Conservation (phyloP, 2,888 invertebrate genomes). For the Parnassius glacialis region DNA sequence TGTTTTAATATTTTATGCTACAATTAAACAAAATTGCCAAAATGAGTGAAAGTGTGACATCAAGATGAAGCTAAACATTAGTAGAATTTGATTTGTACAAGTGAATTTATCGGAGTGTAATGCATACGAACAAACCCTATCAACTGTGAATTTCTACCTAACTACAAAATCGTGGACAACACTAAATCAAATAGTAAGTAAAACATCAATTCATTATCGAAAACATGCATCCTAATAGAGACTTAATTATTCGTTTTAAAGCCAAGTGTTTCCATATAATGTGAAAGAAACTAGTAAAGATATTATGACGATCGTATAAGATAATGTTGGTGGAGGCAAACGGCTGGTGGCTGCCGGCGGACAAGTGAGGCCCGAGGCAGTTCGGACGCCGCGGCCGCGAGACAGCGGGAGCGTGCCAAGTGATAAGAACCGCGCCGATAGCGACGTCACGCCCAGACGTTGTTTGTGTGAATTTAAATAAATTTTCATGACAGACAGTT, state of each 20-base stretch:
- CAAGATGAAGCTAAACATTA: conserved; percentile 49
- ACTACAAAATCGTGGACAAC: conserved; percentile 73
- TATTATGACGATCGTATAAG: conserved; percentile 34
- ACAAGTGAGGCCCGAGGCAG: conserved; percentile 63
- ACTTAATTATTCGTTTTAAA: conserved; percentile 6
- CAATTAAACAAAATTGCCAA: conserved; percentile 52
- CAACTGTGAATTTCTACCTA: conserved; percentile 59
- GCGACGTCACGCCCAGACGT: conserved; percentile 81
- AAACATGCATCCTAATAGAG: conserved; percentile 9
- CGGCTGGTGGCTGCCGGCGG: conserved; percentile 36
- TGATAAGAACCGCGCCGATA: conserved; percentile 81
- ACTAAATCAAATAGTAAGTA: conserved; percentile 78
- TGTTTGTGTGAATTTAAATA: conserved; percentile 81
- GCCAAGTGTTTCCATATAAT: conserved; percentile 4
- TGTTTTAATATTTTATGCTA: conserved; percentile 64
- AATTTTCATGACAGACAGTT: conserved; percentile 81
- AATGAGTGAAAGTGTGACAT: conserved; percentile 67
- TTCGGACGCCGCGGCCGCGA: conserved; percentile 60
- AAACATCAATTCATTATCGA: conserved; percentile 19
- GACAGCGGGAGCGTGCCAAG: conserved; percentile 79
- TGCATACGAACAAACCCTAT: conserved; percentile 63
- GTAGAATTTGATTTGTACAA: conserved; percentile 52
- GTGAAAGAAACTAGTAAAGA: conserved; percentile 9
- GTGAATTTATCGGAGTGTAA: conserved; percentile 62
- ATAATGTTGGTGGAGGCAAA: conserved; percentile 55